phyloP scores from a whole-genome alignment of 2,113 vertebrate genomes.

The Gulo gulo region DNA sequence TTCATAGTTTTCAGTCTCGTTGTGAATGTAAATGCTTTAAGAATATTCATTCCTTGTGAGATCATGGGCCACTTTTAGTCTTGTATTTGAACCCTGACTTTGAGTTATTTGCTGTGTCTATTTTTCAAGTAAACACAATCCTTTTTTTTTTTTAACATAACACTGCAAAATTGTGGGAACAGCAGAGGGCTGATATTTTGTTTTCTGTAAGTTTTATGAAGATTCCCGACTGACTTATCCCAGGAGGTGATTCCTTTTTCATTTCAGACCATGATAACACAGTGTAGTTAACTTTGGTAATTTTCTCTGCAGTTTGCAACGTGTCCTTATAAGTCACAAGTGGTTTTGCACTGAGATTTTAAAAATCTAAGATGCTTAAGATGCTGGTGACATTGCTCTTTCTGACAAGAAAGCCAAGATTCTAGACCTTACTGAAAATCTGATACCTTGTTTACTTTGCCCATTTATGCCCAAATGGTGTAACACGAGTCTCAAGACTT shows the following conservation, averaged over 20 bases:
- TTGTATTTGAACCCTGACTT: constrained; percentile 36
- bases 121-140: constrained; percentile 27
- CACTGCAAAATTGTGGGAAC: neutral
- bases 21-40: constrained; percentile 43
- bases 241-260: neutral
- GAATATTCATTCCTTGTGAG: neutral
- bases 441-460: constrained; percentile 20
- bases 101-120: constrained; percentile 45
- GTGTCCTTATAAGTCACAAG: constrained; percentile 6
- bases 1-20: constrained; percentile 13
- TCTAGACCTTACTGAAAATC: constrained; percentile 15
- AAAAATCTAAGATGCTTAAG: constrained; percentile 39
- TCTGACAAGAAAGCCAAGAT: constrained; percentile 28
- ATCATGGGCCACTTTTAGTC: neutral
- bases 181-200: neutral
- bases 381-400: constrained; percentile 21
- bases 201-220: constrained; percentile 37
- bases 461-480: neutral
- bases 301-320: neutral
- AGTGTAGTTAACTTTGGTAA: neutral
- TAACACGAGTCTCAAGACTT: neutral
- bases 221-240: neutral
- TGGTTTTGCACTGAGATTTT: constrained; percentile 10
- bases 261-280: neutral
- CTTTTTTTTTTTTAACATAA: neutral